Evolutionary conservation across 2,888 invertebrate species (phyloP).

Genomic region (Xestia c-nigrum): DNA sequence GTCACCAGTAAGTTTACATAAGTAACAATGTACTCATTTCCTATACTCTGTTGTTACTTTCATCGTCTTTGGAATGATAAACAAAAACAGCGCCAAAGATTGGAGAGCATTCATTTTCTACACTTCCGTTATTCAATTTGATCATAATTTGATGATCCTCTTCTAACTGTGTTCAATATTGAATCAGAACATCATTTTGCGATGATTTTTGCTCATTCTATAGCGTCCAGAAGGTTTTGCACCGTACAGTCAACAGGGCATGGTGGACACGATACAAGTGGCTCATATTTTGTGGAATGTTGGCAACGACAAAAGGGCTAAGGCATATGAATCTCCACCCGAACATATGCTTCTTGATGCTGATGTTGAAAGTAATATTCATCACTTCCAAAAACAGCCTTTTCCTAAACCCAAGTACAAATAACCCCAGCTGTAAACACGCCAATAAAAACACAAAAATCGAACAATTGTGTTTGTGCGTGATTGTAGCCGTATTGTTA

Average conservation of each 20-base stretch:
- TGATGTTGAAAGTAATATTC: neutral
- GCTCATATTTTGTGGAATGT: neutral
- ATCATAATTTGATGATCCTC: neutral
- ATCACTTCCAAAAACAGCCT: no score
- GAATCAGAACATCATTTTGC: rapidly evolving
- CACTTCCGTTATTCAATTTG: neutral
- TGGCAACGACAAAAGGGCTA: neutral
- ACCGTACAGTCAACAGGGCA: neutral
- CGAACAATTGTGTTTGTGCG: constrained; percentile 45
- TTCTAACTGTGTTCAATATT: neutral
- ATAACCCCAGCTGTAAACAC: constrained; percentile 24
- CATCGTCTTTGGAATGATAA: neutral
- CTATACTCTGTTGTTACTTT: neutral
- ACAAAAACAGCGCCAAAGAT: neutral
- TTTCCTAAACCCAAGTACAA: no score
- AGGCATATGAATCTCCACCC: neutral
- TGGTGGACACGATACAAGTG: neutral
- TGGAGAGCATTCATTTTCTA: neutral
- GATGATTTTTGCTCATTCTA: neutral
- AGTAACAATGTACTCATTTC: no score
- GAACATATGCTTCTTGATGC: neutral
- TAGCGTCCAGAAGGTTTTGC: neutral
- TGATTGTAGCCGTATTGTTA: constrained; percentile 51
- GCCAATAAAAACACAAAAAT: constrained; percentile 26
- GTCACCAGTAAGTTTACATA: neutral